Evolutionary conservation across 2,888 invertebrate species (phyloP).

Genomic region (Achlya flavicornis): DNA sequence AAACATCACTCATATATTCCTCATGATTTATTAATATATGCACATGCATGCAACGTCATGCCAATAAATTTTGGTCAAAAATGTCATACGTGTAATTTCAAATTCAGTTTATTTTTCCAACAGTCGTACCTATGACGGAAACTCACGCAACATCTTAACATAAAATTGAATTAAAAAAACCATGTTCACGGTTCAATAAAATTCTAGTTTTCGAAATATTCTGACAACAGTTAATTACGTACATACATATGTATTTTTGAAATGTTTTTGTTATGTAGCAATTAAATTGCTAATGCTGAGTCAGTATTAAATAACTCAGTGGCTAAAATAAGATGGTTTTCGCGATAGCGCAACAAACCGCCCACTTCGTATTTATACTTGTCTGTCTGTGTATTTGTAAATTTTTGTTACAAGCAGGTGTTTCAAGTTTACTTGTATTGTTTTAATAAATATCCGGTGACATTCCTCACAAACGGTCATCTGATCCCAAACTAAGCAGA

Average conservation of each 20-base stretch:
- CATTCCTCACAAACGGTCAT: no score
- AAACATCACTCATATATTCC: no score
- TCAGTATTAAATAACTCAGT: slow-evolving; percentile 34
- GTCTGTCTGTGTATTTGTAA: slow-evolving; percentile 18
- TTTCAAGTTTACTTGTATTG: slow-evolving; percentile 17
- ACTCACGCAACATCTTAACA: neutral
- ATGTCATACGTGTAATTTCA: neutral
- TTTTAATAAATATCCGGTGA: no score
- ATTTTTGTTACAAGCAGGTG: slow-evolving; percentile 17
- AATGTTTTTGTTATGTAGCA: neutral
- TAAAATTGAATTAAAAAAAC: neutral
- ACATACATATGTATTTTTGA: neutral
- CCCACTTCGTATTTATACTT: slow-evolving; percentile 56
- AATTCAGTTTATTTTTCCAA: neutral
- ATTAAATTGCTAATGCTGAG: slow-evolving; percentile 32
- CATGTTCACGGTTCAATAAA: neutral
- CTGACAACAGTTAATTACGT: neutral
- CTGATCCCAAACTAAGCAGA: no score
- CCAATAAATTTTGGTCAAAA: neutral
- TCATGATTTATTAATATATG: no score
- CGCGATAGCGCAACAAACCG: slow-evolving; percentile 51
- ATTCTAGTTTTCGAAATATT: neutral
- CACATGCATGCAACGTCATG: neutral
- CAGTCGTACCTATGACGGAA: neutral
- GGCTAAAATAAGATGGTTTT: slow-evolving; percentile 42